Evolutionary conservation across 2,888 invertebrate species (phyloP), one percentile per base, ranked within the genome.

Genomic region (Platynereis dumerilii): DNA sequence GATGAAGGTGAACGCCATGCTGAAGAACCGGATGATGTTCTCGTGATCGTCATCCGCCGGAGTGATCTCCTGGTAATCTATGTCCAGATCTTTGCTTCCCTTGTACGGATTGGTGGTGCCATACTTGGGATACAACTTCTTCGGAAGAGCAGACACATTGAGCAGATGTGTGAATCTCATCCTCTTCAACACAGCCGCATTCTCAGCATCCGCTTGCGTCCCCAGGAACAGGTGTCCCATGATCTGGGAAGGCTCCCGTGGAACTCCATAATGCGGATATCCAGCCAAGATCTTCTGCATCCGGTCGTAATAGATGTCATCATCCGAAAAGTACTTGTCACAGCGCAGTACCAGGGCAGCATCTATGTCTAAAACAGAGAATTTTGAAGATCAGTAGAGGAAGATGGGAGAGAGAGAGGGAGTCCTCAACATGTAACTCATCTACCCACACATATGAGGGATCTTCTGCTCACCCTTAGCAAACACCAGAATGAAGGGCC

Each of bases 141-240:
- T 34, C 34, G 34, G 34, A 34, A 34, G 34, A 12, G 34, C 34
- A 34, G 34, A 34, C 5, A 34, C 34, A 64, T 70, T 66, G 45
- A 70, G 60, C 28, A 70, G n/a, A 44, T 61, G 59, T n/a, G n/a
- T 64, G 60, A 70, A 66, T n/a, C 54, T 22, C 45, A 56, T 26
- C 12, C 24, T 27, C 22, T 60, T 56, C 12, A 70, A 57, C 28
- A 65, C 15, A 26, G 44, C 24, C 20, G 62, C 39, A 63, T 70
- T 70, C 58, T 70, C 70, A 52, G 70, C 70, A 56, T 70, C 65
- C 22, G 69, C 62, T 12, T 57, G 24, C 1, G 70, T 61, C 22
- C 70, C 70, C 56, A 70, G 26, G 58, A 56, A 70, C 34, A 70
- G 64, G 58, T 48, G 48, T 22, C 48, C 48, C 48, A 48, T 48